phyloP scores from a whole-genome alignment of 2,888 invertebrate genomes.

The Ditula angustiorana region DNA sequence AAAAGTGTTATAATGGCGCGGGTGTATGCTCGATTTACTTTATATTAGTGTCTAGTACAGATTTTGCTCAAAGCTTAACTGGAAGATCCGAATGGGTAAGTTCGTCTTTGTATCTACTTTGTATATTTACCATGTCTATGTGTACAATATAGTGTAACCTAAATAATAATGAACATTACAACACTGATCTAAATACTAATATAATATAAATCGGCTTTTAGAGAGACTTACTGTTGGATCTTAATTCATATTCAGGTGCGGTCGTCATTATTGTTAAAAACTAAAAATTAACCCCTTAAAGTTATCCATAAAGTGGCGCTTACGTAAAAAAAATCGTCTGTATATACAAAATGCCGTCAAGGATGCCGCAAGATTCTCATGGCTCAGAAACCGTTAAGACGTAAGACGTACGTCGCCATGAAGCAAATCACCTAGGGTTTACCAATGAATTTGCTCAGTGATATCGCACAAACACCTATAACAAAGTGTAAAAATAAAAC shows the following conservation, averaged over 20 bases:
- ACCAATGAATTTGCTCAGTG: not conserved
- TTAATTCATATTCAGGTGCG: not conserved
- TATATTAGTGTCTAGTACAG: slow-evolving; percentile 29
- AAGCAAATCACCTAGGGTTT: not conserved
- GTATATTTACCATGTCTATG: not conserved
- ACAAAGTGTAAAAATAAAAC: not conserved
- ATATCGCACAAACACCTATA: no score
- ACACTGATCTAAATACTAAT: slow-evolving; percentile 12
- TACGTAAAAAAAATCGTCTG: not conserved
- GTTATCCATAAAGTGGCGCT: not conserved
- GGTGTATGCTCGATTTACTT: slow-evolving; percentile 1
- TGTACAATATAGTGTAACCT: slow-evolving; percentile 10
- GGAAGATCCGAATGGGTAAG: not conserved
- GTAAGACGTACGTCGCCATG: not conserved
- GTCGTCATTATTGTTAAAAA: not conserved
- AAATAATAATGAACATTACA: not conserved
- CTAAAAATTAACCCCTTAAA: not conserved
- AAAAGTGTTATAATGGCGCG: slow-evolving; percentile 26
- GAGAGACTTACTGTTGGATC: not conserved
- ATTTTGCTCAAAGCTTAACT: slow-evolving; percentile 18
- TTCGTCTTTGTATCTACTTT: slow-evolving; percentile 4
- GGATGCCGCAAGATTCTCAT: no score
- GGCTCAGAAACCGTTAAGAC: not conserved
- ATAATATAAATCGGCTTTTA: slow-evolving; percentile 7
- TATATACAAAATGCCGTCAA: not conserved